Evolutionary conservation across 2,797 vertebrate genomes (phyloP), one percentile per base, ranked within the genome.

Genomic region (Spea hammondii): DNA sequence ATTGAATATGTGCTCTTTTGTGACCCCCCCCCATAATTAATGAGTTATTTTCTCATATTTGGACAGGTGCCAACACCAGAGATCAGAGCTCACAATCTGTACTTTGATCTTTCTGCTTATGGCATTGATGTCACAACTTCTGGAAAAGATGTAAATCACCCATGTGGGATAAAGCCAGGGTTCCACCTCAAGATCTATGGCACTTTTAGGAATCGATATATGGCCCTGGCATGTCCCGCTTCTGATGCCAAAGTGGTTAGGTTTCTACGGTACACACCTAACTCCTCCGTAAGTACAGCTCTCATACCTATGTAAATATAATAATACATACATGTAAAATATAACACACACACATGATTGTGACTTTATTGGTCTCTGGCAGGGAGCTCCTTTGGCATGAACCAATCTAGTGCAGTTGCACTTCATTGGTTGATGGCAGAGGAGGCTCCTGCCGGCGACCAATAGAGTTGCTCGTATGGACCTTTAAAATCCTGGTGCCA

Each of bases 161-260:
- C 87, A 67, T 83, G 89, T 4, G 49, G 88, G 0, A 47, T 84
- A 54, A 92, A 91, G 78, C 86, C 90, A 0, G 91, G 91, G 5
- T 94, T 95, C 84, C 92, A 94, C 84, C 85, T 94, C 60, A 95
- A 95, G 87, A 95, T 94, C 83, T 94, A 92, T 4, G 93, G 93
- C 49, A 94, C 91, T 6, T 94, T 95, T 86, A 87, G 91, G 47
- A 92, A 94, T 85, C 87, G 88, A 79, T 93, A 91, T 87, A 92
- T 95, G 89, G 92, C 92, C 74, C 89, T 95, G 3, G 86, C 88
- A 32, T 93, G 92, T 66, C 89, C 91, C 0, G 78, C 88, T n/a
- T 88, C 90, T 0, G 92, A 95, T 79, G 88, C 88, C 82, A 95
- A 92, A 86, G 91, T 93, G 88, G 90, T 93, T 65, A 89, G 92